Evolutionary conservation across 2,113 vertebrate genomes (phyloP), one percentile per base, ranked within the genome.

Genomic region (Bufo gargarizans): DNA sequence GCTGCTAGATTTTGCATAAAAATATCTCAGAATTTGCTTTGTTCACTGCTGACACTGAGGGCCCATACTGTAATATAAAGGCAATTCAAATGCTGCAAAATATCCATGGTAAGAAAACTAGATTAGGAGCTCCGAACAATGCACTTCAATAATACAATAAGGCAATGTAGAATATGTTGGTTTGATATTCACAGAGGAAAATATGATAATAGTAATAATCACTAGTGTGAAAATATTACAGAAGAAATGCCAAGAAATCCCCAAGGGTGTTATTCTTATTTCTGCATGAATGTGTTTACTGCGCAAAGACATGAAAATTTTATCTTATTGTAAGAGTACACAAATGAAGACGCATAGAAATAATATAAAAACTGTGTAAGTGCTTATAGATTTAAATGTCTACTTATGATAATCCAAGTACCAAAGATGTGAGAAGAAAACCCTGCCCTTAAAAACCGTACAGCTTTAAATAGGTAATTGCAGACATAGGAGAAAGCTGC

Each of bases 141-240:
- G 19, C 43, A 74, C 43, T 74, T 17, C 49, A 22, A 33, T 0
- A n/a, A 56, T 33, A 22, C 77, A 49, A 76, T 49, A 59, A 58
- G n/a, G n/a, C 78, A 13, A 16, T 33, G 78, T 22, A 33, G 14
- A 80, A 56, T 33, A 56, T 80, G 14, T 33, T 45, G 33, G 55
- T 22, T 80, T 55, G 43, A 80, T 80, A 59, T 80, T 55, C 55
- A 33, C 12, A 59, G 56, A 80, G n/a, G 53, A 45, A 12, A 22
- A 58, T 59, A 80, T 55, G 59, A 58, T 45, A 58, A 80, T 55
- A 80, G 55, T 59, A 80, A 80, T 76, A 17, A 76, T 76, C 72
- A 76, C 45, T 50, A 50, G 17, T 76, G 72, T 76, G 72, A 76
- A 19, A 17, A 76, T 50, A 50, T 76, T 76, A 50, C 72, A 50